Base-by-base conservation (phyloP, 2,888 invertebrate genomes). In the Anticlea derivata region DNA sequence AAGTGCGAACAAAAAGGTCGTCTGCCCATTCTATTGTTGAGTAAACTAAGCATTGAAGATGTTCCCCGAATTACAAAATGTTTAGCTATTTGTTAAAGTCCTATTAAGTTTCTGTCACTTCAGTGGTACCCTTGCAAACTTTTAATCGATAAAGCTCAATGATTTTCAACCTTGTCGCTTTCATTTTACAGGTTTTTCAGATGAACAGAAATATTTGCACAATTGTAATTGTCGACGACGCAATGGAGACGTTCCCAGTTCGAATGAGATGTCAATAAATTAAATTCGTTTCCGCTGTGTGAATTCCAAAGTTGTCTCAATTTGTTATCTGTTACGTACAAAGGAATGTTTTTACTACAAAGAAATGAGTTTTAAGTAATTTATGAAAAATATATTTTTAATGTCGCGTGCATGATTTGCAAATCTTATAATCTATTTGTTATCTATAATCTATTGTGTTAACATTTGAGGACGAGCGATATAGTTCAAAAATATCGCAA, bases 81-180 rank as follows among this genome's bases (percentile, higher is more conserved):
- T 83, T 90, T 89, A 86, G 86, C 82, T 86, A 89, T 90, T 89
- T 89, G 89, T 90, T 87, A 88, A 85, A 88, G 73, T 85, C 82
- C 84, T 81, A 89, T 90, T 89, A 87, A 80, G 86, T 80, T n/a
- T 84, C 75, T 84, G 86, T 85, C 86, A 86, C 83, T 83, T 82
- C 73, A 70, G 74, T 72, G 70, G 72, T 68, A 70, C 68, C 62
- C 70, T 67, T 56, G 58, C 80, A 73, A 81, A 72, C 31, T 68
- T 47, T 41, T 3, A 1, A 0, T 12, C 7, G 13, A 13, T 12
- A 0, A 20, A 5, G 0, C n/a, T 46, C 61, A 54, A 29, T 23
- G n/a, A 74, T 51, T 63, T 45, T 66, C 10, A 44, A 52, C 73
- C 61, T 50, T 79, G 66, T 50, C 0, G 0, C 0, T n/a, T 20